phyloP scores from a whole-genome alignment of 2,113 vertebrate species.

The Pachyramphus minor region DNA sequence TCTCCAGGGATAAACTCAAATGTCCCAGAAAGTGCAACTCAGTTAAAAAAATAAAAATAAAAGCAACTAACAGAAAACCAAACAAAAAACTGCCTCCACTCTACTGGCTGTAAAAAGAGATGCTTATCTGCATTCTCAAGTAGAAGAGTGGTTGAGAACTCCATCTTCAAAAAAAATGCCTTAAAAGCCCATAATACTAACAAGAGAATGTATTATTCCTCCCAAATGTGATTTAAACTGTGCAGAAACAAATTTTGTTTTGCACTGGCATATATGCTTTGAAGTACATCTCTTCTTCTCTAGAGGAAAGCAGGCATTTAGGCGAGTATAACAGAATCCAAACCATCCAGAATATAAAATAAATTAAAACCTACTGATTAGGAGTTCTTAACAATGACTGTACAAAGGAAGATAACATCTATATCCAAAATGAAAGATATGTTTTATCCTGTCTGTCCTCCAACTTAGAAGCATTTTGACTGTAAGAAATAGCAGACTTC shows the following conservation, averaged over 20 bases:
- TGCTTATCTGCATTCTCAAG: constrained; percentile 16
- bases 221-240: constrained; percentile 48
- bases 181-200: constrained; percentile 24
- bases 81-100: not conserved
- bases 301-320: not conserved
- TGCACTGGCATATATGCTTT: not conserved
- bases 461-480: not conserved
- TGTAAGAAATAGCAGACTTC: constrained; percentile 11
- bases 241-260: constrained; percentile 57
- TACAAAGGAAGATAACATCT: not conserved
- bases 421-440: not conserved
- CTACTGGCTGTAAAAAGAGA: constrained; percentile 30
- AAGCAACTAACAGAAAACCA: constrained; percentile 23
- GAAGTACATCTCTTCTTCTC: constrained; percentile 28
- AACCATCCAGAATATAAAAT: constrained; percentile 34
- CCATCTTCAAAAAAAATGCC: constrained; percentile 6
- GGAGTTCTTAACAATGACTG: not conserved
- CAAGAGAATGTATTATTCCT: constrained; percentile 36
- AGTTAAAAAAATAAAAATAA: constrained; percentile 25
- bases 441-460: not conserved
- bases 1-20: constrained; percentile 24
- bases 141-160: constrained; percentile 8
- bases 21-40: constrained; percentile 36
- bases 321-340: not conserved
- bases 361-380: constrained; percentile 53